phyloP scores from a whole-genome alignment of 2,113 vertebrate genomes.

The Dicaeum eximium region DNA sequence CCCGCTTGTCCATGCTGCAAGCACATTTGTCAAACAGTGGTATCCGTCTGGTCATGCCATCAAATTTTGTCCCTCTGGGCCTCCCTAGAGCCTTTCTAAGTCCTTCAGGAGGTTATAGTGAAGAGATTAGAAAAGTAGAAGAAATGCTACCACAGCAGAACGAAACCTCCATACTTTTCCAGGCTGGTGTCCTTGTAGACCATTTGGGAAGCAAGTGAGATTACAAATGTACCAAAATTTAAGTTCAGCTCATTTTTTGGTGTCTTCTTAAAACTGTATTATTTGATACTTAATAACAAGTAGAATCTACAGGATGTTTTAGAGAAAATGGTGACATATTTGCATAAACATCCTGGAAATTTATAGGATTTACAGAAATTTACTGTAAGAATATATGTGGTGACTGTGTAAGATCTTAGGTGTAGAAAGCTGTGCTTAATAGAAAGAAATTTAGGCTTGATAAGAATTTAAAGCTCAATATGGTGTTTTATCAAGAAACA shows the following conservation, averaged over 20 bases:
- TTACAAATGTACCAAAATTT: not conserved
- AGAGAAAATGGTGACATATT: not conserved
- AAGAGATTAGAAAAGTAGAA: not conserved
- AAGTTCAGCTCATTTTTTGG: not conserved
- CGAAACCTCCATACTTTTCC: not conserved
- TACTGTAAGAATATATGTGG: fast-evolving
- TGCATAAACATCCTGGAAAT: not conserved
- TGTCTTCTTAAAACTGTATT: not conserved
- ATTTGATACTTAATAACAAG: not conserved
- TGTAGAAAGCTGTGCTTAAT: not conserved
- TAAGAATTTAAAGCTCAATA: not conserved
- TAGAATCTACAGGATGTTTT: not conserved
- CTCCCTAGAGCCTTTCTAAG: not conserved
- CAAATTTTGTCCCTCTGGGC: not conserved
- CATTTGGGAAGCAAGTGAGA: not conserved
- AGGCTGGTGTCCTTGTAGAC: not conserved
- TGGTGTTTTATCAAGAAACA: not conserved
- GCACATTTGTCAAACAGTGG: too few relatives aligned
- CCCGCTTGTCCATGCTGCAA: not conserved
- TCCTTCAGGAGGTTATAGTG: not conserved
- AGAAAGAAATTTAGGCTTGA: not conserved
- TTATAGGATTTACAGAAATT: not conserved
- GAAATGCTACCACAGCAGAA: not conserved
- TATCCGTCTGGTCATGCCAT: not conserved
- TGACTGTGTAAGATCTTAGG: not conserved